Evolutionary conservation across 2,888 invertebrate species (phyloP).

Genomic region (Ashinkailepas kermadecensis): DNA sequence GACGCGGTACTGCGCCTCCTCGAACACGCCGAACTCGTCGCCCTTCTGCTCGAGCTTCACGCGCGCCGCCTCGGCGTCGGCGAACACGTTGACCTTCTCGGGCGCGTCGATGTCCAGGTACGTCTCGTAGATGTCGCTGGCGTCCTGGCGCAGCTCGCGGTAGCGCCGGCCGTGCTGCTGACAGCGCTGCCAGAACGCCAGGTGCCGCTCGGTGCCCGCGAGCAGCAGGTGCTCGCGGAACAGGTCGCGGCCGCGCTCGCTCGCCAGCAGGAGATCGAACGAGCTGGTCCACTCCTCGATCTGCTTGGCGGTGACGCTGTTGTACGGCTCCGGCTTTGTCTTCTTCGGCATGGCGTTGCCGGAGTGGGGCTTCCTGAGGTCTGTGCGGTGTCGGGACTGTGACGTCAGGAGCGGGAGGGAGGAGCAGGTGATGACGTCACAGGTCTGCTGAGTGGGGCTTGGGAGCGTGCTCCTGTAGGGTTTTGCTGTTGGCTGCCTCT

Average conservation of each 20-base stretch:
- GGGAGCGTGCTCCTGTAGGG: not conserved
- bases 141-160: not conserved
- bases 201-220: conserved; percentile 10
- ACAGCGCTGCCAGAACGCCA: conserved; percentile 15
- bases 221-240: conserved; percentile 6
- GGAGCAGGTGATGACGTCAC: too few species aligned
- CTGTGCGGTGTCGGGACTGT: too few species aligned
- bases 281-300: conserved; percentile 13
- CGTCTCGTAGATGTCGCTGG: not conserved
- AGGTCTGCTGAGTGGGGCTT: not conserved
- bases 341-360: not conserved
- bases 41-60: not conserved
- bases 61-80: not conserved
- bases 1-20: not conserved
- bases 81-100: not conserved
- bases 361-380: not conserved
- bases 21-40: conserved; percentile 2
- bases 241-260: conserved; percentile 13
- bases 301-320: not conserved
- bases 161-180: not conserved
- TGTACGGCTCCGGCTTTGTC: not conserved
- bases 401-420: too few species aligned
- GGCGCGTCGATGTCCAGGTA: conserved; percentile 12
- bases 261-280: not conserved
- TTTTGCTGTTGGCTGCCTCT: not conserved